Conservation (phyloP, 2,888 invertebrate genomes). For the Tenthredo notha region DNA sequence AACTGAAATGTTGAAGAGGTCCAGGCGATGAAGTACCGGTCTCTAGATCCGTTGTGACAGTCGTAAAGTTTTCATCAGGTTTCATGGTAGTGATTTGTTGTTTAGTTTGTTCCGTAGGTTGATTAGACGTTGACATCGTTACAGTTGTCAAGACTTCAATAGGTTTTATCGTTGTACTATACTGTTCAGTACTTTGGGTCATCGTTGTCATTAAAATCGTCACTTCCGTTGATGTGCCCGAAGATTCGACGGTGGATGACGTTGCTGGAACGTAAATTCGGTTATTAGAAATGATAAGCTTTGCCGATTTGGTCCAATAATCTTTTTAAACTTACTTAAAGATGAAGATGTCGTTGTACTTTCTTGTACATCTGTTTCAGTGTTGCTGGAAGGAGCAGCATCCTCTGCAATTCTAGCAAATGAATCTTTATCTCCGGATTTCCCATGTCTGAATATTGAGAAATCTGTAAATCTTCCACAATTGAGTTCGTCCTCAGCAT, state of each 20-base stretch:
- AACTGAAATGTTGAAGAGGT: slow-evolving; percentile 77
- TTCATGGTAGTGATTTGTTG: not conserved
- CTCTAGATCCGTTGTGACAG: not conserved
- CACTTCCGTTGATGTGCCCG: not conserved
- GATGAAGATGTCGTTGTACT: not conserved
- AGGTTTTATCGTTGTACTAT: not conserved
- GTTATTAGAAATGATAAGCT: not conserved
- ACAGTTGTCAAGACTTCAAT: slow-evolving; percentile 53
- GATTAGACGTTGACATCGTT: slow-evolving; percentile 25
- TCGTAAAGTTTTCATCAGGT: not conserved
- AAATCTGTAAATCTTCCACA: slow-evolving; percentile 77
- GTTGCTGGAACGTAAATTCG: not conserved
- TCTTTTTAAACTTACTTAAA: not conserved
- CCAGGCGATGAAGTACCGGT: not conserved
- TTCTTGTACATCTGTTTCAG: not conserved
- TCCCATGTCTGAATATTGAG: slow-evolving; percentile 24
- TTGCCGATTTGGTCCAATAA: not conserved
- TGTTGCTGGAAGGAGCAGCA: not conserved
- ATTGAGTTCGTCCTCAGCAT: slow-evolving; percentile 89
- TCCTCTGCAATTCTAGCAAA: not conserved
- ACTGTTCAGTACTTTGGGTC: not conserved
- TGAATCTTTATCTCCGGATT: not conserved
- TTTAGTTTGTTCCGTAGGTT: slow-evolving; percentile 2
- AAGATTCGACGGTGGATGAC: not conserved
- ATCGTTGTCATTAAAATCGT: not conserved